phyloP scores from a whole-genome alignment of 2,888 invertebrate genomes.

The Bombyx huttoni region DNA sequence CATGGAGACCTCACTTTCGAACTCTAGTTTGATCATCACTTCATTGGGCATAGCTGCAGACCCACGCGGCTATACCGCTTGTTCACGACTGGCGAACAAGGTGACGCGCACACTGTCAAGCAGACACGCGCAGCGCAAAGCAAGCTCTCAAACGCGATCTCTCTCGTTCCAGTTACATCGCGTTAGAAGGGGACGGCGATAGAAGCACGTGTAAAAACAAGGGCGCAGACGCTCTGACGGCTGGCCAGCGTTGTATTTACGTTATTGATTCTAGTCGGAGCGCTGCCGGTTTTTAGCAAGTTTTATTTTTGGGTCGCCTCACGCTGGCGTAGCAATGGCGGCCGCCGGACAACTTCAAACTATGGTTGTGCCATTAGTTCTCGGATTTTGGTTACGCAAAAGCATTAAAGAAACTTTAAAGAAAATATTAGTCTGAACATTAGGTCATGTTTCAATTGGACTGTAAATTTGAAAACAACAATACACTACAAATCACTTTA shows the following conservation, averaged over 20 bases:
- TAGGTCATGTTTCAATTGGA: too few species aligned
- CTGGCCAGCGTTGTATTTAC: constrained; percentile 27
- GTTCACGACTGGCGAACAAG: constrained; percentile 34
- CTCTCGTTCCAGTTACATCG: constrained; percentile 19
- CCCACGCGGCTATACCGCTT: constrained; percentile 29
- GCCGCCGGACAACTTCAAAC: too few species aligned
- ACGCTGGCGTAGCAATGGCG: not conserved
- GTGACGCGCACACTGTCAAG: constrained; percentile 50
- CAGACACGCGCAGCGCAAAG: constrained; percentile 57
- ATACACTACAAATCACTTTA: too few species aligned
- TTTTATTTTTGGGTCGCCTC: constrained; percentile 8
- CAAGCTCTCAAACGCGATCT: constrained; percentile 36
- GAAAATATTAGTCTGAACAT: too few species aligned
- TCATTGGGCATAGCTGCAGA: constrained; percentile 8
- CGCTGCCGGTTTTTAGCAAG: constrained; percentile 4
- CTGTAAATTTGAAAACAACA: too few species aligned
- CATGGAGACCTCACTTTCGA: not conserved
- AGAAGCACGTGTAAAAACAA: constrained; percentile 50
- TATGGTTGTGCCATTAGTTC: too few species aligned
- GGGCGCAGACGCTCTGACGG: constrained; percentile 47
- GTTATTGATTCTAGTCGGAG: constrained; percentile 31
- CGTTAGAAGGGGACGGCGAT: constrained; percentile 19
- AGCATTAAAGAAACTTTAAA: too few species aligned
- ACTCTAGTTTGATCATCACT: not conserved
- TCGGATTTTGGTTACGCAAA: too few species aligned